These are phyloP conservation scores for Cetonia aurata DNA, from an alignment of 2,888 invertebrate species.

Conservation along the genomic window DNA sequence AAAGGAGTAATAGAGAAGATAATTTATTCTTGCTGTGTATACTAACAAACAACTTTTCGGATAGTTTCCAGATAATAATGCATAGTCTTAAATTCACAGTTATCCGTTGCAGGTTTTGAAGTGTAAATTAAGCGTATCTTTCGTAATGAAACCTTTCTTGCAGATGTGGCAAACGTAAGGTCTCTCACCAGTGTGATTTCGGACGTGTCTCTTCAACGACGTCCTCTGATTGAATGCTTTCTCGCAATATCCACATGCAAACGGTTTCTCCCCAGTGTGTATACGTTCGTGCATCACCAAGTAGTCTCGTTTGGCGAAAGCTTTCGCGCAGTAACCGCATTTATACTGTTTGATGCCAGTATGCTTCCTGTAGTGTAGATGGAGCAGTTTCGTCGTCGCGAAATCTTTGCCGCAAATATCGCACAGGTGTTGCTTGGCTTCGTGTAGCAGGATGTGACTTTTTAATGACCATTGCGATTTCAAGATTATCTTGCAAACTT, in stretches of 20 bases:
- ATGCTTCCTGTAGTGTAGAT: constrained; percentile 57
- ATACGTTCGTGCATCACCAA: constrained; percentile 55
- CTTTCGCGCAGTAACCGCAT: constrained; percentile 54
- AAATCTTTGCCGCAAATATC: constrained; percentile 63
- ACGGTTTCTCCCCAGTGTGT: constrained; percentile 56
- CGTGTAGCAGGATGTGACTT: constrained; percentile 62
- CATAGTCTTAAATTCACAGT: too few relatives aligned
- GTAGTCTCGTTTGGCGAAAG: constrained; percentile 56
- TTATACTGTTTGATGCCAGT: constrained; percentile 54
- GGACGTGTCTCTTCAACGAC: constrained; percentile 46
- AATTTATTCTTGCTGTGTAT: too few relatives aligned
- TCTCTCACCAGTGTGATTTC: too few relatives aligned
- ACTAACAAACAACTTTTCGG: too few relatives aligned
- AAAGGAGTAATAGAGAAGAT: too few relatives aligned
- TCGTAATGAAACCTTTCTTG: constrained; percentile 50
- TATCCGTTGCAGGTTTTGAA: constrained; percentile 35
- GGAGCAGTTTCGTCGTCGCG: constrained; percentile 59
- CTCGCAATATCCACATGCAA: constrained; percentile 31
- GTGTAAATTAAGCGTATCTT: constrained; percentile 36
- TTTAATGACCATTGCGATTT: constrained; percentile 61
- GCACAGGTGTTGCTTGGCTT: constrained; percentile 53
- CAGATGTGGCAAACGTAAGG: constrained; percentile 45
- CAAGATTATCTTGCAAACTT: neutral
- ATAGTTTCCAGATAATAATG: too few relatives aligned
- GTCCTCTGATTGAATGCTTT: constrained; percentile 47